Evolutionary conservation across 2,797 vertebrate species (phyloP).

Genomic region (Myiotriccus ornatus): DNA sequence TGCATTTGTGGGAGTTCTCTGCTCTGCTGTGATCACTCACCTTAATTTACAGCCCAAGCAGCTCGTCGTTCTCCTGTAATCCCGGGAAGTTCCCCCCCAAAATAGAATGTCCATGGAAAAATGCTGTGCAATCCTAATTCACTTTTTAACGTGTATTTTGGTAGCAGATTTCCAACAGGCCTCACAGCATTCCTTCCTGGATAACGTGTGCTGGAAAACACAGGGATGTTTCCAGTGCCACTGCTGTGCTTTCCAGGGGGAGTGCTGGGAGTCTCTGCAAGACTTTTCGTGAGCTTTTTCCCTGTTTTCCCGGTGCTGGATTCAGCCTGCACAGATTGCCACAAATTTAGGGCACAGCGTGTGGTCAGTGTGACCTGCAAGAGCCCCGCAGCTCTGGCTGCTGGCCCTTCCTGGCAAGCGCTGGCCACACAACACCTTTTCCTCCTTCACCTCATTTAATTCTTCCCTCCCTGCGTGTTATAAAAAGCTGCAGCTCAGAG

Average conservation of each 20-base stretch:
- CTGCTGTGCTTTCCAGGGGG: background rate
- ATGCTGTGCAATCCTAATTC: background rate
- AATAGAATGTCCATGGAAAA: background rate
- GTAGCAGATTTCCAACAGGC: background rate
- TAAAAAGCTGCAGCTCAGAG: background rate
- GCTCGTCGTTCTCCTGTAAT: background rate
- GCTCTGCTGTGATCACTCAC: accelerated
- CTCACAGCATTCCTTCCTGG: background rate
- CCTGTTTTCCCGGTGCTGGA: background rate
- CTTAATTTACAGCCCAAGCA: background rate
- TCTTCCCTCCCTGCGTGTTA: background rate
- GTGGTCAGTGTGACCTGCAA: background rate
- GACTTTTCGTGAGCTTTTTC: background rate
- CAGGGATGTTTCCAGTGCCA: background rate
- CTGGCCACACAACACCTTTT: background rate
- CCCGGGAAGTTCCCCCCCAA: background rate
- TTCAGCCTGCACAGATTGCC: slow-evolving; percentile 4
- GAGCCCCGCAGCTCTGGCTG: background rate
- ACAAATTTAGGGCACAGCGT: background rate
- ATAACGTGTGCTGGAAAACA: background rate
- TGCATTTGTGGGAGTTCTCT: background rate
- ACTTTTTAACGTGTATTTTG: background rate
- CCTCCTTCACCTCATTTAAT: background rate
- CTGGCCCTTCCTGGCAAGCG: background rate
- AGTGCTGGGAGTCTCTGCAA: background rate